Conservation (phyloP, 2,113 vertebrate species). For the Ammospiza caudacuta region DNA sequence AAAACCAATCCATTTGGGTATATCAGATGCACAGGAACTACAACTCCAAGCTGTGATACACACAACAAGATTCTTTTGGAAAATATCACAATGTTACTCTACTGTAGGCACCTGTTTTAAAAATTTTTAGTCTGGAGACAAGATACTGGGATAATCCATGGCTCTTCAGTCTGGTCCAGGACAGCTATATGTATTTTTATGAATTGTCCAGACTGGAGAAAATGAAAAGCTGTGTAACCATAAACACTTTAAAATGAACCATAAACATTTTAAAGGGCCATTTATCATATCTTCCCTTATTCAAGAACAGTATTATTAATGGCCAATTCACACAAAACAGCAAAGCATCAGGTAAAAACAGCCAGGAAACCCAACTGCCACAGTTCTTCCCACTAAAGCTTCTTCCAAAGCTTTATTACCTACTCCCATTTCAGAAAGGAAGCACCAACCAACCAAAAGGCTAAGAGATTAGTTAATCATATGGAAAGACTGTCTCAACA, state of each 20-base stretch:
- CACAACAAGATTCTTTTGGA: not conserved
- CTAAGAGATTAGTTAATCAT: not conserved
- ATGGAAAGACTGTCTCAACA: not conserved
- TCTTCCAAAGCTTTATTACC: not conserved
- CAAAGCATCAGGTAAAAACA: not conserved
- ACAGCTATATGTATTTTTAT: not conserved
- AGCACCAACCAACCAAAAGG: not conserved
- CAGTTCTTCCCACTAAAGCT: not conserved
- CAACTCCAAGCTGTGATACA: not conserved
- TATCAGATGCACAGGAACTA: not conserved
- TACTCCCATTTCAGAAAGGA: not conserved
- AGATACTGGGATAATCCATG: not conserved
- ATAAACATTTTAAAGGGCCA: not conserved
- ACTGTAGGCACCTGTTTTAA: not conserved
- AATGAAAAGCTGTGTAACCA: not conserved
- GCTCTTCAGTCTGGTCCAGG: not conserved
- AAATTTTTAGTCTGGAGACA: not conserved
- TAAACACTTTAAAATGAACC: not conserved
- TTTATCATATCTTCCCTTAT: not conserved
- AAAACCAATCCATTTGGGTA: not conserved
- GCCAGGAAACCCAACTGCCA: not conserved
- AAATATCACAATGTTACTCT: not conserved
- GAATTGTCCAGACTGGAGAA: not conserved
- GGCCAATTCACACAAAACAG: not conserved
- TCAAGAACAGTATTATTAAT: not conserved